A percentile compares a stretch with the other conserved stretches of the same genome.
Evolutionary conservation across 2,797 vertebrate genomes (phyloP).

Genomic region (Neostethus bicornis): DNA sequence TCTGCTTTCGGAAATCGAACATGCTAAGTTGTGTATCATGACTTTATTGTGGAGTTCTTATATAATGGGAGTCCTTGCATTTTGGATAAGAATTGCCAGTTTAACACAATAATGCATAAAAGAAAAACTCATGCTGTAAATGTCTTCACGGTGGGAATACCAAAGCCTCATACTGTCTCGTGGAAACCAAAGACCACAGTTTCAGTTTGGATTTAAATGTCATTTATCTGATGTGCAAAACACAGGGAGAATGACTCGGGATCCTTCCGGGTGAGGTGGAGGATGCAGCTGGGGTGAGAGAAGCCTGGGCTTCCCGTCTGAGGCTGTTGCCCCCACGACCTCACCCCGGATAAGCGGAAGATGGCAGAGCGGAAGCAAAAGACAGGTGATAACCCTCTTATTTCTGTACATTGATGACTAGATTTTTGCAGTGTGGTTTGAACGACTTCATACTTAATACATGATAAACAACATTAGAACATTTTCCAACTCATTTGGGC

Average conservation of each 20-base stretch:
- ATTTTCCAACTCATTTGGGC: background rate
- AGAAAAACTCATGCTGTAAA: conserved; percentile 6
- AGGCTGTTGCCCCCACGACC: too few relatives aligned
- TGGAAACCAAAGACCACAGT: conserved; percentile 18
- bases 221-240: conserved; percentile 68
- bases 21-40: too few relatives aligned
- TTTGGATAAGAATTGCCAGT: conserved; percentile 64
- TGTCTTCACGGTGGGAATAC: conserved; percentile 21
- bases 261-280: too few relatives aligned
- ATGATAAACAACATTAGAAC: background rate
- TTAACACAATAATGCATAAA: conserved; percentile 13
- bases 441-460: background rate
- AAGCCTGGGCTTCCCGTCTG: too few relatives aligned
- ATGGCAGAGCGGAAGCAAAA: background rate
- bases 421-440: background rate
- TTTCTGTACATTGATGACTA: conserved; percentile 4
- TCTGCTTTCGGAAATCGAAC: conserved; percentile 68
- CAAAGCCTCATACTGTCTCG: conserved; percentile 12
- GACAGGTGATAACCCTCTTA: conserved; percentile 9
- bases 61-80: conserved; percentile 79
- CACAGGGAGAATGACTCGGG: too few relatives aligned
- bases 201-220: conserved; percentile 54
- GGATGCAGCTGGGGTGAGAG: too few relatives aligned
- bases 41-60: conserved; percentile 78
- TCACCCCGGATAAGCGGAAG: too few relatives aligned